phyloP scores from a whole-genome alignment of 2,113 vertebrate genomes.

The Machaerirhynchus nigripectus region DNA sequence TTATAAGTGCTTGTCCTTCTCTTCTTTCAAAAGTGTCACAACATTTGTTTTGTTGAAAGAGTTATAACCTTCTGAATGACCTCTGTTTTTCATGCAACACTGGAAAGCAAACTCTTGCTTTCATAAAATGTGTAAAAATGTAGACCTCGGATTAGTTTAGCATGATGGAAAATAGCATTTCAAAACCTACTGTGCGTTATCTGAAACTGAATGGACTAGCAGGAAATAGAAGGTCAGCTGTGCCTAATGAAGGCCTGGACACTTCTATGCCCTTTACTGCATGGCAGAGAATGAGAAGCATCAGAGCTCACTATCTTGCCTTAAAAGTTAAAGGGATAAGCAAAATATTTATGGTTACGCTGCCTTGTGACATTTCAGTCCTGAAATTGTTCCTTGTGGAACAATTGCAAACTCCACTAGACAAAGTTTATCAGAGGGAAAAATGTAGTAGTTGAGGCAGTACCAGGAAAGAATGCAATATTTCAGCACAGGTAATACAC shows the following conservation, averaged over 20 bases:
- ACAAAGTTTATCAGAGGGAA: background rate
- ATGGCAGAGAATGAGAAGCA: background rate
- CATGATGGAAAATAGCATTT: background rate
- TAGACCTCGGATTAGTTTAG: background rate
- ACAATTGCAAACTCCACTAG: background rate
- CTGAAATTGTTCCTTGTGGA: background rate
- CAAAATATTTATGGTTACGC: background rate
- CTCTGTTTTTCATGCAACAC: background rate
- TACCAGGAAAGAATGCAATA: background rate
- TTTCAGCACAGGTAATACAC: background rate
- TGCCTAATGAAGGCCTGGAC: background rate
- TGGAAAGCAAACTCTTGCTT: background rate
- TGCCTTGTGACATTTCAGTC: background rate
- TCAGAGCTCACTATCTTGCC: background rate
- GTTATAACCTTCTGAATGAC: slow-evolving; percentile 11
- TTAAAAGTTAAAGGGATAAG: background rate
- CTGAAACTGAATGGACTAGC: slow-evolving; percentile 5
- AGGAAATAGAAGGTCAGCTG: slow-evolving; percentile 12
- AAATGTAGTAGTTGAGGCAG: background rate
- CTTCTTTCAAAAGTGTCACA: background rate
- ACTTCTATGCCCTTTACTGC: background rate
- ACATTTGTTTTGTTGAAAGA: background rate
- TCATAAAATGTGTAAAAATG: background rate
- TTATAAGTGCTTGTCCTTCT: background rate
- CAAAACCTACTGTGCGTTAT: too few species aligned